phyloP scores from a whole-genome alignment of 2,888 invertebrate species.

The Limenitis camilla region DNA sequence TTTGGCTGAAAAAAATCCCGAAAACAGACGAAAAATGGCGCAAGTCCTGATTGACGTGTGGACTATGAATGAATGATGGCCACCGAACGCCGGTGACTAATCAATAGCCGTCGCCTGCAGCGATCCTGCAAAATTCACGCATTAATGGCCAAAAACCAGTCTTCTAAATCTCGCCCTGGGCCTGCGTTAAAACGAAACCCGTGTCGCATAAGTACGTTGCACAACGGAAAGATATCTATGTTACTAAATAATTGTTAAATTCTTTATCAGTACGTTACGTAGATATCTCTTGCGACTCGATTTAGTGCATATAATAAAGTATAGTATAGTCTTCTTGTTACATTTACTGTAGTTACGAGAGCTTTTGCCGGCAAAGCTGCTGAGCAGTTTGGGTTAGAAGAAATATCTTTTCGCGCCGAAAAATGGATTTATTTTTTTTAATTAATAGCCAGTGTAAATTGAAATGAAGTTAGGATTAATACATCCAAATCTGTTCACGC shows the following conservation, averaged over 20 bases:
- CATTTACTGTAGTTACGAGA: too few relatives aligned
- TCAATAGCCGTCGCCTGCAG: conserved; percentile 38
- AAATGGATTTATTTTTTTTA: too few relatives aligned
- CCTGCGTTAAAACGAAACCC: conserved; percentile 13
- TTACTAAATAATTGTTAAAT: neutral
- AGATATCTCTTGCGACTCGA: too few relatives aligned
- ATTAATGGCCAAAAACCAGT: conserved; percentile 41
- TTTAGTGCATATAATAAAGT: too few relatives aligned
- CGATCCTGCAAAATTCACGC: conserved; percentile 43
- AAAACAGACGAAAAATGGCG: conserved; percentile 39
- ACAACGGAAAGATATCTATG: neutral
- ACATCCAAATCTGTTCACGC: too few relatives aligned
- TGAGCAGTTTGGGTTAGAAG: too few relatives aligned
- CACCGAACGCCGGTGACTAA: conserved; percentile 37
- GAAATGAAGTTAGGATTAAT: too few relatives aligned
- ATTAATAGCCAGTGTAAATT: too few relatives aligned
- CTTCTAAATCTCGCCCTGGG: conserved; percentile 19
- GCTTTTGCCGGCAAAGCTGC: too few relatives aligned
- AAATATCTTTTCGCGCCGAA: too few relatives aligned
- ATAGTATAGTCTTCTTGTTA: too few relatives aligned
- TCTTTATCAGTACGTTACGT: too few relatives aligned
- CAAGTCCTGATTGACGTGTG: conserved; percentile 44
- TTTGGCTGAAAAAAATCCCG: conserved; percentile 33
- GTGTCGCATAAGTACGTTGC: conserved; percentile 1
- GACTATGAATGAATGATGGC: conserved; percentile 62